A percentile compares a stretch with the other conserved stretches of the same genome.
phyloP scores from a whole-genome alignment of 2,113 vertebrate species.

The Rhinogobius similis region DNA sequence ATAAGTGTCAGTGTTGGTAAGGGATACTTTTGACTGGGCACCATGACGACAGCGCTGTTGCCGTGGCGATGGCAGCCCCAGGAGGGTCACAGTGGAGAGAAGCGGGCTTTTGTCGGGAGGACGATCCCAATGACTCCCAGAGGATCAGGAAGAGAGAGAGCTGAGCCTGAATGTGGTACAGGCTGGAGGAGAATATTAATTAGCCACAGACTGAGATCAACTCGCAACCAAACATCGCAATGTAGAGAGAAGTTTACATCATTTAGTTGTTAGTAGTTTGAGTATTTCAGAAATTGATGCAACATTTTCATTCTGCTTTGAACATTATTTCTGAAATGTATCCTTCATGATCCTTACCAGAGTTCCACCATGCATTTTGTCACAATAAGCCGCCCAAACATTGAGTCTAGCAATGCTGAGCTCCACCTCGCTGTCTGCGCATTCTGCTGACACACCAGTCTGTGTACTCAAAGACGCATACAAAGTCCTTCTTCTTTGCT shows the following conservation, averaged over 20 bases:
- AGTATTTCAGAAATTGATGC: no score
- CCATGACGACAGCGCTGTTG: conserved; percentile 81
- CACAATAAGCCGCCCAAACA: conserved; percentile 81
- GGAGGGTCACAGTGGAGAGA: conserved; percentile 83
- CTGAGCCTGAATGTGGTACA: conserved; percentile 79
- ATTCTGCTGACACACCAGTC: conserved; percentile 55
- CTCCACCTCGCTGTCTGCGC: conserved; percentile 78
- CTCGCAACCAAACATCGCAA: no score
- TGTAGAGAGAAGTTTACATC: no score
- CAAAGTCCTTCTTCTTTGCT: conserved; percentile 66
- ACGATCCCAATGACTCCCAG: conserved; percentile 85
- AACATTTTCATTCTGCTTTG: no score
- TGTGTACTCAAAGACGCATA: conserved; percentile 57
- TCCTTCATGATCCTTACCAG: conserved; percentile 68
- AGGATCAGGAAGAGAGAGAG: conserved; percentile 80
- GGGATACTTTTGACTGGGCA: conserved; percentile 83
- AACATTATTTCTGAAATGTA: no score
- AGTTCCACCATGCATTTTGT: conserved; percentile 74
- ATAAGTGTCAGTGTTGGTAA: conserved; percentile 82
- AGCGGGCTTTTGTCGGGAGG: conserved; percentile 81
- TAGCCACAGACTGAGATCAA: no score
- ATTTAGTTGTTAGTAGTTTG: no score
- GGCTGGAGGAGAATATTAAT: conserved; percentile 72
- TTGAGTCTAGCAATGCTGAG: conserved; percentile 78
- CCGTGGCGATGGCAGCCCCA: conserved; percentile 81